Evolutionary conservation across 2,797 vertebrate genomes (phyloP), one percentile per base, ranked within the genome.

Genomic region (Remorina albescens): DNA sequence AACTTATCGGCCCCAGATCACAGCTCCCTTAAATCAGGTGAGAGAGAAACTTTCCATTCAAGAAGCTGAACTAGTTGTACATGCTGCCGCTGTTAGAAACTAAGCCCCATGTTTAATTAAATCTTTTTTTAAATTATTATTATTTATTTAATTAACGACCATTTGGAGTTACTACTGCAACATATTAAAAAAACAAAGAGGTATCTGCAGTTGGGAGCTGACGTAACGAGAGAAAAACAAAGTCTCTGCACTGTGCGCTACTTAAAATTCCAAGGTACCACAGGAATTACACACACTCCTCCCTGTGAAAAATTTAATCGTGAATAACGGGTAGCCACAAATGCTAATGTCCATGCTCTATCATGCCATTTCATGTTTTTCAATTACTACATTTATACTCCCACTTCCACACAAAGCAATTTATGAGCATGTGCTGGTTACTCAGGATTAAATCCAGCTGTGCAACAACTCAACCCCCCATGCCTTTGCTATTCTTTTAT

Each of bases 381-480:
- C 26, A 74, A 4, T 56, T 25, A 36, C 19, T 19, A 28, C 62
- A 47, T 47, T 36, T 13, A 36, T 12, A 16, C 25, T 30, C 12
- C 18, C 25, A 58, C 4, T 55, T 15, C 15, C 16, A 25, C 26
- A 11, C 3, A 7, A 19, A n/a, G 9, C 6, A 3, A 21, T 47
- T 34, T 54, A 9, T 62, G 54, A 64, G 49, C 58, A 63, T 42
- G 30, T 62, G 42, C 21, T 53, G 16, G 49, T 16, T 19, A 32
- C 18, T 44, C 37, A 28, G 30, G n/a, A 61, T 61, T 42, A 41
- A 53, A 74, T 44, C 56, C 60, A 56, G 1, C 23, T 57, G 25
- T 57, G 10, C 15, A 46, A 12, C 46, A 50, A 53, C 44, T 76
- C 11, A 25, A 50, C 13, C 19, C 10, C 34, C 30, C 47, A 55